A percentile compares a stretch with the other conserved stretches of the same genome.
phyloP scores from a whole-genome alignment of 2,113 vertebrate species.

The Tupaia chinensis region DNA sequence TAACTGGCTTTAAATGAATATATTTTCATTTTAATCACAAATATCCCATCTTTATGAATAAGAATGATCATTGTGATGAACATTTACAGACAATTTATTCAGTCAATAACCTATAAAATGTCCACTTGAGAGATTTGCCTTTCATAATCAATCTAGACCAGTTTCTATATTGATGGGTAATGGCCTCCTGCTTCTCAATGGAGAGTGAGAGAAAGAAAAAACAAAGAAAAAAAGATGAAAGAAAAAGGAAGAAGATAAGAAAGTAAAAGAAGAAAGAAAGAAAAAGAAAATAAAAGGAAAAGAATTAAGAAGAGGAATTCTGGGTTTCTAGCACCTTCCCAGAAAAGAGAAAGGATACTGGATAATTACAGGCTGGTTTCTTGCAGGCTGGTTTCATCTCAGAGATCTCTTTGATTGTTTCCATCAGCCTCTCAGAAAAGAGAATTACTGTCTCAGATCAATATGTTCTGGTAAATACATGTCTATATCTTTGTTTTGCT shows the following conservation, averaged over 20 bases:
- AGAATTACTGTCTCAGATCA: conserved; percentile 29
- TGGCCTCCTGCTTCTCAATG: background rate
- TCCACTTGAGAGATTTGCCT: conserved; percentile 28
- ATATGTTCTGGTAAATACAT: conserved; percentile 49
- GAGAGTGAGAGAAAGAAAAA: background rate
- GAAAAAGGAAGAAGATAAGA: background rate
- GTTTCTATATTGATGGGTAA: background rate
- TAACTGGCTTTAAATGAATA: conserved; percentile 47
- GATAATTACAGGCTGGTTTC: background rate
- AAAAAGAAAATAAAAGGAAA: no score
- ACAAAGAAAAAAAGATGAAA: background rate
- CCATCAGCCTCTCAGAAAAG: background rate
- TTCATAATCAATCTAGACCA: background rate
- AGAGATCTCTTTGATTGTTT: background rate
- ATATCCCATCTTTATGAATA: conserved; percentile 41
- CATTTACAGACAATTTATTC: conserved; percentile 51
- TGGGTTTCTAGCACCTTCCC: no score
- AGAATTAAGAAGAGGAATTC: background rate
- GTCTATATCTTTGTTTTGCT: background rate
- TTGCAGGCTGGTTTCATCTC: background rate
- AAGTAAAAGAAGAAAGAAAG: background rate
- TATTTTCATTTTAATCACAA: conserved; percentile 64
- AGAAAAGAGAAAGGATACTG: background rate
- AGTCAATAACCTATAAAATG: conserved; percentile 33
- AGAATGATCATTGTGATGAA: background rate